Conservation (phyloP, 2,797 vertebrate species). For the Lithobates sylvaticus region DNA sequence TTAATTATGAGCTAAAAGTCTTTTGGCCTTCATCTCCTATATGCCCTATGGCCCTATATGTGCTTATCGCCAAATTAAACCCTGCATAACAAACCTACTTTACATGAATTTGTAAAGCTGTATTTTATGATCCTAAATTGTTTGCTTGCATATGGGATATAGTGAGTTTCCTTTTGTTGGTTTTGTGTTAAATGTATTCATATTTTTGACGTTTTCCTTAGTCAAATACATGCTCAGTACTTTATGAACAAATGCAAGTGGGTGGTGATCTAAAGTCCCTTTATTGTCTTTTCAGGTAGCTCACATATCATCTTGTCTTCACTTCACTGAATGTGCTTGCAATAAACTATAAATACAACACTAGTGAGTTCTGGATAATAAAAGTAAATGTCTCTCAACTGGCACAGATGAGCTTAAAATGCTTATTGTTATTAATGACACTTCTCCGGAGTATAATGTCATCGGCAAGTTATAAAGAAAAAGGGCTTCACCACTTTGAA, state of each 20-base stretch:
- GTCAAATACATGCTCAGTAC: not conserved
- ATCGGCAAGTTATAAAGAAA: constrained; percentile 26
- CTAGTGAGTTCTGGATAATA: constrained; percentile 25
- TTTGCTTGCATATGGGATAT: not conserved
- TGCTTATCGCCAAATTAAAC: not conserved
- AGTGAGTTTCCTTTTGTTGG: not conserved
- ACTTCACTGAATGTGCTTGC: constrained; percentile 9
- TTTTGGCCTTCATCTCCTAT: not conserved
- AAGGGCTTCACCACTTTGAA: not conserved
- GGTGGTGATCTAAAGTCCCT: not conserved
- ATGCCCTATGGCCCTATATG: not conserved
- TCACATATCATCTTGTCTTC: constrained; percentile 26
- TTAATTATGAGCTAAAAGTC: not conserved
- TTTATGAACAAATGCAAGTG: constrained; percentile 12
- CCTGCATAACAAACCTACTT: not conserved
- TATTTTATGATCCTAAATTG: not conserved
- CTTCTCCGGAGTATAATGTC: constrained; percentile 45
- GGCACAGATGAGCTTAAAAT: constrained; percentile 39
- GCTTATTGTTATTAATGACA: constrained; percentile 45
- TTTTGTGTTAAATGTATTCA: not conserved
- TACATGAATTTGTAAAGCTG: not conserved
- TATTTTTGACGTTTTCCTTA: not conserved
- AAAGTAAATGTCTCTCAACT: constrained; percentile 30
- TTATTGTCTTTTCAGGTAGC: constrained; percentile 30
- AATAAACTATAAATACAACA: constrained; percentile 35